phyloP scores from a whole-genome alignment of 2,888 invertebrate genomes.

The Lithophane ornitopus region DNA sequence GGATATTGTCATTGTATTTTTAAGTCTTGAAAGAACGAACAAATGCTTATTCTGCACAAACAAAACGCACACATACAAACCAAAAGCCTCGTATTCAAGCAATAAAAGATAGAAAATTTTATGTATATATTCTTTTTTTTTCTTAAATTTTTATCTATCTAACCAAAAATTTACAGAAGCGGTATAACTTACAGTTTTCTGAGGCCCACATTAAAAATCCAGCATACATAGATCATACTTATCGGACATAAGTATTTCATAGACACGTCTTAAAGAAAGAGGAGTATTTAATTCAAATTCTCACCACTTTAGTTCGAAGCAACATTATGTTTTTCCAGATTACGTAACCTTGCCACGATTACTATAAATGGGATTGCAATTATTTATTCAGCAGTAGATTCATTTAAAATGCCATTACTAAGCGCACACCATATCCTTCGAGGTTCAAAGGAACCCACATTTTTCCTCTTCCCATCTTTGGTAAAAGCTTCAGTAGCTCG shows the following conservation, averaged over 20 bases:
- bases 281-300: not conserved
- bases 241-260: not conserved
- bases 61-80: no score
- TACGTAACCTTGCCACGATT: conserved; percentile 20
- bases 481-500: no score
- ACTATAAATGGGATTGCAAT: conserved; percentile 27
- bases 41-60: no score
- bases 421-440: not conserved
- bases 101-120: not conserved
- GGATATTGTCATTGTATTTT: no score
- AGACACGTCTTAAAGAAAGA: not conserved
- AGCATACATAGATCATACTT: not conserved
- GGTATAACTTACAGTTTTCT: not conserved
- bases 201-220: not conserved
- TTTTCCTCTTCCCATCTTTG: not conserved
- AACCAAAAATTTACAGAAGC: no score
- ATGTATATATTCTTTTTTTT: no score
- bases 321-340: not conserved
- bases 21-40: no score
- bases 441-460: not conserved
- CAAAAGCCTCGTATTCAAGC: no score
- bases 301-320: not conserved
- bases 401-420: conserved; percentile 25
- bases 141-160: no score
- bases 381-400: conserved; percentile 43